Base-by-base conservation (phyloP, 2,797 vertebrate genomes). In the Rhinella marina region DNA sequence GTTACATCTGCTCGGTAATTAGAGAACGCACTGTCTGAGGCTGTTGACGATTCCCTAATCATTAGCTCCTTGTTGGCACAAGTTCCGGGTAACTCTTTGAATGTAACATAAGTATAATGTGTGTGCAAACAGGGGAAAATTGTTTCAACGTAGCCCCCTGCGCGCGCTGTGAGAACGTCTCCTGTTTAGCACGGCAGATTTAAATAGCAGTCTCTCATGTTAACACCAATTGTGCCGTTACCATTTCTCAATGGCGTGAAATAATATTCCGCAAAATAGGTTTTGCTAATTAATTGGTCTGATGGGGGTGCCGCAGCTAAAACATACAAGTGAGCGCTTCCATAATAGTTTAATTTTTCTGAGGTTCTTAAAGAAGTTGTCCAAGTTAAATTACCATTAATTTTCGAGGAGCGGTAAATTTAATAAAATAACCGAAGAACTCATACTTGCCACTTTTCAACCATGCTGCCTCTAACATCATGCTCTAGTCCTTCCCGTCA, bases 1-100 rank as follows among this genome's bases (percentile, higher is more conserved):
- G 57, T 79, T 80, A 77, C 84, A 86, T 81, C 79, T 89, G 79
- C 86, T 84, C 23, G 12, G 64, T 80, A 89, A 89, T 84, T 77
- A 87, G 85, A 72, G 57, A 78, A 13, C 88, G 81, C 81, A 73
- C 73, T 59, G 80, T 68, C 75, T 56, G 23, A 86, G 76, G 19
- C 62, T 12, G 32, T 14, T 72, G 25, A 32, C 25, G 48, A 29
- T 72, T 82, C 62, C 79, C 50, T 29, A 57, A 41, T 27, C 73
- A 62, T 77, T 52, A 61, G 57, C 48, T 78, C 61, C 85, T 84
- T 79, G 80, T 86, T 83, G 81, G 81, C 81, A 32, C 23, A 17
- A 32, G 48, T 27, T 77, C 62, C 66, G n/a, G n/a, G 73, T 70
- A 72, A 48, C 61, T 27, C 72, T 64, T 12, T 83, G 27, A 23